Percentiles rank a stretch among this genome's conserved stretches.
Conservation (phyloP, 2,113 vertebrate species). For the Percopsis transmontana region DNA sequence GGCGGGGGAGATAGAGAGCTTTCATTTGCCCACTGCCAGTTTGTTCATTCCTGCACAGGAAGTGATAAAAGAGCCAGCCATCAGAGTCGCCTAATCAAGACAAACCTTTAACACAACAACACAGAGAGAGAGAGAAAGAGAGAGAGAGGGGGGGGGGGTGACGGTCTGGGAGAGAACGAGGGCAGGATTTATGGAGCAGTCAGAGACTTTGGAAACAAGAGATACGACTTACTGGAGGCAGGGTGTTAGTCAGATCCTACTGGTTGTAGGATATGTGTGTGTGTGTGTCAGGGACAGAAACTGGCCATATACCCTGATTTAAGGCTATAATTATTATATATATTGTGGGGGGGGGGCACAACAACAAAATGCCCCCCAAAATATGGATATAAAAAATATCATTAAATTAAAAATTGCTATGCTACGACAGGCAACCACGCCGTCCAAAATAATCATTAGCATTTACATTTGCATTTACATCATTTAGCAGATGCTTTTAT, state of each 20-base stretch:
- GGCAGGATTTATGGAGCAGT: constrained; percentile 57
- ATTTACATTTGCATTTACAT: no score
- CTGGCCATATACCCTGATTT: no score
- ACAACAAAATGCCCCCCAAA: no score
- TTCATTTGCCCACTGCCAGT: constrained; percentile 74
- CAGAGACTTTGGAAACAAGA: constrained; percentile 42
- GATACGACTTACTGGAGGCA: constrained; percentile 44
- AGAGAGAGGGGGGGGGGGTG: not conserved
- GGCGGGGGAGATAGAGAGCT: constrained; percentile 66
- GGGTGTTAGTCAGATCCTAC: constrained; percentile 22
- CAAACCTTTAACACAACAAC: constrained; percentile 70
- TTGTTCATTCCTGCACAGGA: constrained; percentile 64
- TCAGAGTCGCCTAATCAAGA: constrained; percentile 73
- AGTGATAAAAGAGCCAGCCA: constrained; percentile 74
- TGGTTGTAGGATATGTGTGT: not conserved
- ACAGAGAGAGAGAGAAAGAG: constrained; percentile 33
- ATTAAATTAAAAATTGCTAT: no score
- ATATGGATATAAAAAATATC: no score
- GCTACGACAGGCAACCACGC: no score
- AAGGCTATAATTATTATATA: no score
- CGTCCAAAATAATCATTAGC: no score
- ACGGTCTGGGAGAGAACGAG: constrained; percentile 29
- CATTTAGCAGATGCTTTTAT: no score
- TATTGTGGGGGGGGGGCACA: no score
- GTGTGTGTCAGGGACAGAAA: not conserved